phyloP scores from a whole-genome alignment of 2,797 vertebrate genomes.

The Pseudochaenichthys georgianus region DNA sequence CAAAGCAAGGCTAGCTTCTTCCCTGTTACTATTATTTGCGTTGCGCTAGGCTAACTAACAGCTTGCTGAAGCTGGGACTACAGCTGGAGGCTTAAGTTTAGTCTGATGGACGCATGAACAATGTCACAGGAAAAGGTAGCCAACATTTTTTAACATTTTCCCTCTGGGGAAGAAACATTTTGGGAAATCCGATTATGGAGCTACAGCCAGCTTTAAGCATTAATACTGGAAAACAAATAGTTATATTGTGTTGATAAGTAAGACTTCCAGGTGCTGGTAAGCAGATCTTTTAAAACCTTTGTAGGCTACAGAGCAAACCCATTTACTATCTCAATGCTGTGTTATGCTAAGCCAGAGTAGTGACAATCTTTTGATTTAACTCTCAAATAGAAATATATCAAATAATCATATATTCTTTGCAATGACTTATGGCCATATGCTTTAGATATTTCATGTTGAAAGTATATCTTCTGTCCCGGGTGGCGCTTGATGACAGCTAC shows the following conservation, averaged over 20 bases:
- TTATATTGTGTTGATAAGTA: not conserved
- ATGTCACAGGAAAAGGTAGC: too few relatives aligned
- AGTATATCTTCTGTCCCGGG: slow-evolving; percentile 21
- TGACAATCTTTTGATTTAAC: not conserved
- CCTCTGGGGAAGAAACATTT: not conserved
- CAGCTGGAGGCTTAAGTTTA: too few relatives aligned
- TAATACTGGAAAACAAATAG: not conserved
- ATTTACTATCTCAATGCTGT: not conserved
- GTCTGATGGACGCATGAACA: too few relatives aligned
- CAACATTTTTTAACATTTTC: not conserved
- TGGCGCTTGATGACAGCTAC: slow-evolving; percentile 24
- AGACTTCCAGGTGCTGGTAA: not conserved
- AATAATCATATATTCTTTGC: not conserved
- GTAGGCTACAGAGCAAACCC: not conserved
- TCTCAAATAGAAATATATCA: not conserved
- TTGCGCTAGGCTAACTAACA: too few relatives aligned
- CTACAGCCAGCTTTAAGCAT: not conserved
- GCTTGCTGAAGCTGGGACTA: too few relatives aligned
- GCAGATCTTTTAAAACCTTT: not conserved
- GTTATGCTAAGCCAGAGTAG: not conserved
- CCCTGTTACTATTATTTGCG: too few relatives aligned
- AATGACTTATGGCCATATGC: not conserved
- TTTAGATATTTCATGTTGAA: not conserved
- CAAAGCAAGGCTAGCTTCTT: not conserved
- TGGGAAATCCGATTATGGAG: not conserved